Conservation (phyloP, 2,888 invertebrate species). For the Protodeltote pygarga region DNA sequence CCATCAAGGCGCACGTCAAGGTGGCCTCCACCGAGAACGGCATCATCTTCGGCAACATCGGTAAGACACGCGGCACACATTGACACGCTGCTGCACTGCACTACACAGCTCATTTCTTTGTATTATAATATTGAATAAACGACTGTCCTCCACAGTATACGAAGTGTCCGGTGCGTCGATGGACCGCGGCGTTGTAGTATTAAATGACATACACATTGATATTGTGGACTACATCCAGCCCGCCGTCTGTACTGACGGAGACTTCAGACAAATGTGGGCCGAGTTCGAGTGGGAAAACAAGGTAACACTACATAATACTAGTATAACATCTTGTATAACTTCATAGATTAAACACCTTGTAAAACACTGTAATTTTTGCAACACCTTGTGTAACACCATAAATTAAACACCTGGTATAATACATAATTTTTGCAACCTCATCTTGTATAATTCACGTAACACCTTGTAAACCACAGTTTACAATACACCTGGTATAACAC, state of each 20-base stretch:
- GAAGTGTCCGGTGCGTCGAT: conserved; percentile 97
- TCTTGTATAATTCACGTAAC: background rate
- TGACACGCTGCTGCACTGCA: background rate
- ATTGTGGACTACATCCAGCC: conserved; percentile 99
- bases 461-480: background rate
- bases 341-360: background rate
- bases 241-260: conserved; percentile 96
- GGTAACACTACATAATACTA: conserved; percentile 70
- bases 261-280: conserved; percentile 99
- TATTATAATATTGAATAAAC: background rate
- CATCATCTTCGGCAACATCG: conserved; percentile 99
- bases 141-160: conserved; percentile 89
- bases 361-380: too few species aligned
- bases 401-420: too few species aligned
- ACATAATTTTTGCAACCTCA: too few species aligned
- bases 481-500: too few species aligned
- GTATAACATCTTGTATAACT: too few species aligned
- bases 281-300: conserved; percentile 99
- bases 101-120: too few species aligned
- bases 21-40: conserved; percentile 99
- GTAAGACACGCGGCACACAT: conserved; percentile 76
- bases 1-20: conserved; percentile 99
- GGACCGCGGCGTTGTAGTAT: conserved; percentile 98
- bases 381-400: too few species aligned
- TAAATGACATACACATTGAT: conserved; percentile 99